These are phyloP conservation scores for Clarias batrachus DNA, from an alignment of 2,113 vertebrate species.

Conservation along the genomic window DNA sequence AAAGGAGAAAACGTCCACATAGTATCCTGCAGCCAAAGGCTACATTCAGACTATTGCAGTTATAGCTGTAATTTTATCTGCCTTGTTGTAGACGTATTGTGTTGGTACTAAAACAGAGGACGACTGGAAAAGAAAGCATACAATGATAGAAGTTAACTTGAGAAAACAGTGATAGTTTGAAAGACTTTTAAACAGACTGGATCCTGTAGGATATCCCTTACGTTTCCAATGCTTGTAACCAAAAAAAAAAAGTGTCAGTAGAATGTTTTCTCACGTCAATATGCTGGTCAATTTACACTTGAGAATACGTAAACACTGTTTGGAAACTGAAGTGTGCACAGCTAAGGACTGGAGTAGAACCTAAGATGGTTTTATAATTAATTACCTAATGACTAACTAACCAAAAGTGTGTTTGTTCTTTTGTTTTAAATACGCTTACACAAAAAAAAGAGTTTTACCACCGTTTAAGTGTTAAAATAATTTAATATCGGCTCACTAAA, in stretches of 20 bases:
- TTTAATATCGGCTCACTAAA: slow-evolving; percentile 98
- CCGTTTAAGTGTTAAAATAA: slow-evolving; percentile 81
- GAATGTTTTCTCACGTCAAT: slow-evolving; percentile 92
- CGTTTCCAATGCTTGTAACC: slow-evolving; percentile 99
- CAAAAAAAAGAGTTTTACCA: slow-evolving; percentile 59
- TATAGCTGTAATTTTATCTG: slow-evolving; percentile 82
- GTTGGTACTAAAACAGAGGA: slow-evolving; percentile 76
- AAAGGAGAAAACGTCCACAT: slow-evolving; percentile 76
- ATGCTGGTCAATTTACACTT: slow-evolving; percentile 81
- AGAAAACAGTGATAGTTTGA: slow-evolving; percentile 60
- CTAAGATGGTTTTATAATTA: slow-evolving; percentile 78
- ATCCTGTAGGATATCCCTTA: slow-evolving; percentile 93
- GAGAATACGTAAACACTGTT: slow-evolving; percentile 54
- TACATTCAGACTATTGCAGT: slow-evolving; percentile 69
- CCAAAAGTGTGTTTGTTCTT: slow-evolving; percentile 66
- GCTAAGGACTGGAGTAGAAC: slow-evolving; percentile 60
- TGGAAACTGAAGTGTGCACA: slow-evolving; percentile 61
- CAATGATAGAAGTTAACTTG: slow-evolving; percentile 25
- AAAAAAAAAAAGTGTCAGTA: slow-evolving; percentile 91
- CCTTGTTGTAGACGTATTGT: slow-evolving; percentile 87
- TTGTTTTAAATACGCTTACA: slow-evolving; percentile 52
- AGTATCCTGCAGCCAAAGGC: slow-evolving; percentile 35
- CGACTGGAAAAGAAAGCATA: slow-evolving; percentile 33
- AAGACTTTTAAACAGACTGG: slow-evolving; percentile 80
- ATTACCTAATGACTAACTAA: slow-evolving; percentile 67